Evolutionary conservation across 2,113 vertebrate species (phyloP).

Genomic region (Platysteira castanea): DNA sequence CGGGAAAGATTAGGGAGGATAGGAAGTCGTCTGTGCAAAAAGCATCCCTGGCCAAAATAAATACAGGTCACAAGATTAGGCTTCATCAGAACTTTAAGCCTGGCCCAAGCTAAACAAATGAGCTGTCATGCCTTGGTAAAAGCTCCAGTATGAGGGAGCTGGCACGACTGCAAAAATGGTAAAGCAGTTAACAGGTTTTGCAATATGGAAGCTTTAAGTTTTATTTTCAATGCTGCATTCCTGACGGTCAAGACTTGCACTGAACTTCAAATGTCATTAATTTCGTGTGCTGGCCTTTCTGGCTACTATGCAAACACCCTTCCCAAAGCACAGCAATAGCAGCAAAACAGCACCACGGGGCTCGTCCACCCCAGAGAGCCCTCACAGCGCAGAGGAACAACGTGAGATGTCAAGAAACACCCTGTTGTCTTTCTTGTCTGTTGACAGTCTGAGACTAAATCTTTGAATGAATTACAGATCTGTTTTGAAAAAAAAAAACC

Average conservation of each 20-base stretch:
- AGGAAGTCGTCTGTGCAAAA: conserved; percentile 69
- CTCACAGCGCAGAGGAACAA: not conserved
- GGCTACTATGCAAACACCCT: not conserved
- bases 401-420: not conserved
- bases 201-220: conserved; percentile 58
- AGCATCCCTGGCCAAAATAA: conserved; percentile 66
- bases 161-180: conserved; percentile 49
- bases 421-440: not conserved
- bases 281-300: not conserved
- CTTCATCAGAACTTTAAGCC: conserved; percentile 72
- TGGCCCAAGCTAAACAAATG: conserved; percentile 70
- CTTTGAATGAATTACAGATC: not conserved
- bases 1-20: conserved; percentile 69
- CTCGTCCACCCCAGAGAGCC: not conserved
- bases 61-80: conserved; percentile 73
- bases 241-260: conserved; percentile 33
- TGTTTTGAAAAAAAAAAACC: not conserved
- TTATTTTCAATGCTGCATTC: conserved; percentile 59
- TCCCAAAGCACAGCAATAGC: not conserved
- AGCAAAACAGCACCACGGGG: not conserved
- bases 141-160: conserved; percentile 49
- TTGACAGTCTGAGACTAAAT: not conserved
- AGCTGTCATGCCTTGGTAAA: conserved; percentile 65
- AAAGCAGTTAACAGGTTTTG: conserved; percentile 63
- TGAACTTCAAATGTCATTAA: conserved; percentile 40